Conservation (phyloP, 2,113 vertebrate species). For the Piprites chloris region DNA sequence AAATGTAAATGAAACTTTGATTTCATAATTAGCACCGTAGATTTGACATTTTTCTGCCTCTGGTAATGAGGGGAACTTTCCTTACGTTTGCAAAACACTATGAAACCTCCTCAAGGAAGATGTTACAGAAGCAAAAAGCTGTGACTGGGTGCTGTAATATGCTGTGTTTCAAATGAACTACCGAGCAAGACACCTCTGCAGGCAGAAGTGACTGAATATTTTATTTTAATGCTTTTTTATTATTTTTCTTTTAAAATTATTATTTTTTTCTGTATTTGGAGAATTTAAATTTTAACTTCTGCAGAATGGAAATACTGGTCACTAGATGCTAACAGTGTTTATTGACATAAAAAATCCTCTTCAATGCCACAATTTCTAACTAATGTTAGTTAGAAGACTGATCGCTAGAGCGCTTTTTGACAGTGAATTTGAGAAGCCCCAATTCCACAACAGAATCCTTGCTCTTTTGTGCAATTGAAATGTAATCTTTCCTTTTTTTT, state of each 20-base stretch:
- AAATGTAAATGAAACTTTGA: constrained; percentile 46
- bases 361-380: not conserved
- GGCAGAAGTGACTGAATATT: not conserved
- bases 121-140: not conserved
- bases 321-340: not conserved
- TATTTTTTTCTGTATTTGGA: not conserved
- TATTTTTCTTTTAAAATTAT: not conserved
- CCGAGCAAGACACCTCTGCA: not conserved
- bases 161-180: not conserved
- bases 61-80: not conserved
- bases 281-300: not conserved
- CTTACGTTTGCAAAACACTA: not conserved
- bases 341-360: not conserved
- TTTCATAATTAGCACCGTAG: constrained; percentile 38
- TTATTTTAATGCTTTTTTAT: not conserved
- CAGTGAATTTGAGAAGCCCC: not conserved
- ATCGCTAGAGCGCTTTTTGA: not conserved
- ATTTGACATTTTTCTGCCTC: constrained; percentile 44
- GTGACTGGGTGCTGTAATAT: not conserved
- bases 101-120: constrained; percentile 1
- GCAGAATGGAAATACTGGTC: not conserved
- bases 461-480: not conserved
- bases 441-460: not conserved
- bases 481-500: not conserved
- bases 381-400: not conserved